Base-by-base conservation (phyloP, 2,113 vertebrate species). In the Rhynchomys soricoides region DNA sequence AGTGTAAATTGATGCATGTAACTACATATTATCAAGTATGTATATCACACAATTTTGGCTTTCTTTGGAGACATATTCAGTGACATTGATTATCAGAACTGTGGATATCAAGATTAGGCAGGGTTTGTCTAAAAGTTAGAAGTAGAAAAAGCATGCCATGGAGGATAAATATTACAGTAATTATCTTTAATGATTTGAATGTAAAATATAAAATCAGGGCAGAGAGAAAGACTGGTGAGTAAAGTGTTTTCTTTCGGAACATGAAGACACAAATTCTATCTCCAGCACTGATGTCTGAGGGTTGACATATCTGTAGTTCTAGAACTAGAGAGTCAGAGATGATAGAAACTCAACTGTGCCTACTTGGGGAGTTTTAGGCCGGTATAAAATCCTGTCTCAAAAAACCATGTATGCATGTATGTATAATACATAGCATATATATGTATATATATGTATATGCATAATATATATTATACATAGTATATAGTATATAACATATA, bases 131-230 rank as follows among this genome's bases (percentile, higher is more conserved):
- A 11, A 81, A 59, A 5, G 5, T 7, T 15, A 68, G 68, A 50
- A 29, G 29, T 26, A 0, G 34, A 6, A 1, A 31, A 40, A 0
- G 1, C 7, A n/a, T 40, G 21, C 17, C 24, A 24, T 21, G 37
- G 29, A 29, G 57, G 5, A 19, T 6, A n/a, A 22, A 13, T 50
- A 62, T 73, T 21, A 62, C 48, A 21, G 16, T 40, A 89, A 40
- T 31, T 45, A 31, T 50, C 12, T 4, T 19, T 8, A 3, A 5
- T 2, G 16, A 24, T 43, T 55, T 43, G 26, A n/a, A 10, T 50
- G 24, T 78, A 52, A n/a, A 78, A 11, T 19, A 37, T 1, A 81
- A 34, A 86, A 37, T 24, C 31, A 70, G 31, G 10, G 31, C 19
- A 10, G 82, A 34, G 26, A 45, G 82, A 34, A 11, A n/a, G 16